Percentiles rank a stretch among this genome's conserved stretches.
Conservation (phyloP, 2,113 vertebrate genomes). For the Perca schrenkii region DNA sequence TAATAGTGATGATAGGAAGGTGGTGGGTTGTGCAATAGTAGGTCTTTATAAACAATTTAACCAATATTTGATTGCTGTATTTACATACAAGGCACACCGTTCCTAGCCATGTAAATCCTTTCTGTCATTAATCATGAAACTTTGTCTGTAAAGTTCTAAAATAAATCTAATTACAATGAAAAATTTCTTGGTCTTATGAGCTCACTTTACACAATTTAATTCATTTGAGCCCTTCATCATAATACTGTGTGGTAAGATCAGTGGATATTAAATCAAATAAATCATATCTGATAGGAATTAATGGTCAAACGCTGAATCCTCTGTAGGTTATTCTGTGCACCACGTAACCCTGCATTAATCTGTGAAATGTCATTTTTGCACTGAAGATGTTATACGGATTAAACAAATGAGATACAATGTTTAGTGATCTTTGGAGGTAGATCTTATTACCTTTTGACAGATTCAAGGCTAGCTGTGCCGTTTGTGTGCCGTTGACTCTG, state of each 20-base stretch:
- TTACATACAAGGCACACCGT: background rate
- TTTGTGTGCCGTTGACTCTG: background rate
- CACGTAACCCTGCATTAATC: background rate
- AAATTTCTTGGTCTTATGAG: background rate
- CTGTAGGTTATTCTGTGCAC: background rate
- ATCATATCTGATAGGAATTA: background rate
- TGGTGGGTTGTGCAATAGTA: background rate
- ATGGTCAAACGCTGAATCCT: background rate
- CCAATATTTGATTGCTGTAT: background rate
- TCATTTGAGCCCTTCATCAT: background rate
- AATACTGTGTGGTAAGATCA: background rate
- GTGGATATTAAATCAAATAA: background rate
- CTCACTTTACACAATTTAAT: background rate
- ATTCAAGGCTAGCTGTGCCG: background rate
- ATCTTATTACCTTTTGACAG: background rate
- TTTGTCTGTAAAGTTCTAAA: background rate
- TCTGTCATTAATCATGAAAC: background rate
- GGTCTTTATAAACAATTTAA: background rate
- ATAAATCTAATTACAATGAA: background rate
- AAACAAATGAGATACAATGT: background rate
- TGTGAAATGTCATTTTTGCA: background rate
- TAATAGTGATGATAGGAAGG: background rate
- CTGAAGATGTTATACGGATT: background rate
- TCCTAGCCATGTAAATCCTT: background rate
- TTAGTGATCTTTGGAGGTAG: background rate